A percentile compares a stretch with the other conserved stretches of the same genome.
These are phyloP conservation scores for Drosophila meridionalis DNA, from an alignment of 2,888 invertebrate species.

Conservation along the genomic window DNA sequence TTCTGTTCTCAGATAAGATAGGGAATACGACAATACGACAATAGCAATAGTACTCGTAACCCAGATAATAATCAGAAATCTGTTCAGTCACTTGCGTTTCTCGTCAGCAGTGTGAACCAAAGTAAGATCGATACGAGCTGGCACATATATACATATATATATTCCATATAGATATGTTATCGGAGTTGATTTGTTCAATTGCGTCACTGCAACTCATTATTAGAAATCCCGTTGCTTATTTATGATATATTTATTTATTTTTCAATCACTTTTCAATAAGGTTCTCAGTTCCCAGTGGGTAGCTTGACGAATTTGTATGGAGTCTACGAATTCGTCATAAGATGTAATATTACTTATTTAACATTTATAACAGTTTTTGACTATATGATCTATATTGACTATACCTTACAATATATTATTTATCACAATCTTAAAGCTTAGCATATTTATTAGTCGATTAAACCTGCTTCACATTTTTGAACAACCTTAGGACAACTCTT, in stretches of 20 bases:
- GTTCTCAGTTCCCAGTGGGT: not conserved
- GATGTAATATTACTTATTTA: too few relatives aligned
- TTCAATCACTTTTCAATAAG: constrained; percentile 1
- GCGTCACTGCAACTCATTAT: constrained; percentile 60
- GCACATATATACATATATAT: constrained; percentile 5
- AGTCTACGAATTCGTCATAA: not conserved
- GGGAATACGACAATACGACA: constrained; percentile 8
- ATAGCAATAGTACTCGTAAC: constrained; percentile 27
- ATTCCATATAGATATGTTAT: constrained; percentile 47
- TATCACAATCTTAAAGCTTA: not conserved
- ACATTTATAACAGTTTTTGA: too few relatives aligned
- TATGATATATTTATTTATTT: constrained; percentile 43
- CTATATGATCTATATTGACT: not conserved
- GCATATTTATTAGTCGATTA: not conserved
- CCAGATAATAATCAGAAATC: constrained; percentile 63
- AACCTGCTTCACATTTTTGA: not conserved
- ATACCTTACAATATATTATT: too few relatives aligned
- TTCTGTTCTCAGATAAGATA: constrained; percentile 56
- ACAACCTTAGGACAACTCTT: not conserved
- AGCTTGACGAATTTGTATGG: not conserved
- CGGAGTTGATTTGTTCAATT: constrained; percentile 42
- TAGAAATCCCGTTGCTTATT: constrained; percentile 17
- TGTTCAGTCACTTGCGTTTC: constrained; percentile 40
- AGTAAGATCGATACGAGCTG: constrained; percentile 54
- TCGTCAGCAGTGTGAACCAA: constrained; percentile 52